Evolutionary conservation across 2,797 vertebrate genomes (phyloP).

Genomic region (Crocidura indochinensis): DNA sequence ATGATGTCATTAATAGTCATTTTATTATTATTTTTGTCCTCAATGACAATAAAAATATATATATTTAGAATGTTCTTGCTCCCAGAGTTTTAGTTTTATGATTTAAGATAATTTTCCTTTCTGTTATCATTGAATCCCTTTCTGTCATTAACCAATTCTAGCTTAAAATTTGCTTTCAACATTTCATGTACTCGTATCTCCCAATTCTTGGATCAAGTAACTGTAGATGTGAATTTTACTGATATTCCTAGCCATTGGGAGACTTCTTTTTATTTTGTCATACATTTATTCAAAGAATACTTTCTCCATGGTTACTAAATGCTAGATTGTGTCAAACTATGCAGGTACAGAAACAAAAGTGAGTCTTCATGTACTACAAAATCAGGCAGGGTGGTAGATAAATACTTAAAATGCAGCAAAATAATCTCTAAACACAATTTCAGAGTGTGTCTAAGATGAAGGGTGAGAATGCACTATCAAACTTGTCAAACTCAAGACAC

Average conservation of each 20-base stretch:
- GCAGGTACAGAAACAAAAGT: not conserved
- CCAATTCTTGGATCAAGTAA: not conserved
- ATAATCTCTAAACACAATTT: not conserved
- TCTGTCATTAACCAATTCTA: not conserved
- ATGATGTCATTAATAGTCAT: not conserved
- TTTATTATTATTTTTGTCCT: not conserved
- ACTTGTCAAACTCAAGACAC: not conserved
- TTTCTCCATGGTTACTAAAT: not conserved
- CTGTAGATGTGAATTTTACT: not conserved
- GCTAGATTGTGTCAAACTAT: not conserved
- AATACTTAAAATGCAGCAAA: not conserved
- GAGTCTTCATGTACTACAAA: not conserved
- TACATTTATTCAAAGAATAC: not conserved
- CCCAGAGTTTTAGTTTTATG: not conserved
- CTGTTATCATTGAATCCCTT: not conserved
- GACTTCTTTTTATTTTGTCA: not conserved
- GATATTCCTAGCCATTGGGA: not conserved
- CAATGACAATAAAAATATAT: not conserved
- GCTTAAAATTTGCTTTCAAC: not conserved
- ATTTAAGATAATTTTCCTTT: not conserved
- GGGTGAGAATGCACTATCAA: not conserved
- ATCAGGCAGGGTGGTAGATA: not conserved
- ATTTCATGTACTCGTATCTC: not conserved
- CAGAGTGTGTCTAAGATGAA: not conserved
- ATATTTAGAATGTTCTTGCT: not conserved